A percentile compares a stretch with the other conserved stretches of the same genome.
Evolutionary conservation across 2,888 invertebrate species (phyloP).

Genomic region (Trissonchulus latispiculum): DNA sequence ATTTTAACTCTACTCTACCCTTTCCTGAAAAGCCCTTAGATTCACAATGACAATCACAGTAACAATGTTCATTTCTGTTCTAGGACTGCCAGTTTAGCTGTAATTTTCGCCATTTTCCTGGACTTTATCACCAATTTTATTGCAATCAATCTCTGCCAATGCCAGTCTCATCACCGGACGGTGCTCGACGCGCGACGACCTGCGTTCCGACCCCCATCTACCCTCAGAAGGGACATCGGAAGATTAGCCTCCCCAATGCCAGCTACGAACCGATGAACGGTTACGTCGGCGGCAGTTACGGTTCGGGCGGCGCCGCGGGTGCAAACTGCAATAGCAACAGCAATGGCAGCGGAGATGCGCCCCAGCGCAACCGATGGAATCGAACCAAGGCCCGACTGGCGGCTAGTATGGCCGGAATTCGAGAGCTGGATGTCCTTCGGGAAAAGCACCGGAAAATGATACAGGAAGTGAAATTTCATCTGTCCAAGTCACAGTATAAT

Average conservation of each 20-base stretch:
- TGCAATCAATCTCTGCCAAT: no score
- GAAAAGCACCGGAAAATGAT: conserved; percentile 21
- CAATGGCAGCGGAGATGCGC: no score
- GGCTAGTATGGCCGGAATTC: conserved; percentile 13
- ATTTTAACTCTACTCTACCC: no score
- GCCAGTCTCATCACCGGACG: neutral
- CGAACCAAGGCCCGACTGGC: conserved; percentile 17
- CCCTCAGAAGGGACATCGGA: neutral
- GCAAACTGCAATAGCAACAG: no score
- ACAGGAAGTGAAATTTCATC: conserved; percentile 7
- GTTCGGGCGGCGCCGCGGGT: neutral
- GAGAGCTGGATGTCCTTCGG: conserved; percentile 18
- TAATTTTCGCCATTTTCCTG: no score
- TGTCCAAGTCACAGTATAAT: conserved; percentile 6
- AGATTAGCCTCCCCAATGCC: neutral
- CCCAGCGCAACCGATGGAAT: neutral
- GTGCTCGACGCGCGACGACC: neutral
- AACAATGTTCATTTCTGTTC: no score
- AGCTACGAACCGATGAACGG: neutral
- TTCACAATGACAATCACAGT: no score
- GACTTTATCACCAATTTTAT: no score
- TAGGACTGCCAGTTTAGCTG: no score
- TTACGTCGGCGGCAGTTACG: no score
- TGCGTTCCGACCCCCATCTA: neutral
- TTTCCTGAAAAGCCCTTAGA: no score